These are phyloP conservation scores for Brienomyrus longianalis DNA, from an alignment of 2,113 vertebrate species.

Conservation along the genomic window DNA sequence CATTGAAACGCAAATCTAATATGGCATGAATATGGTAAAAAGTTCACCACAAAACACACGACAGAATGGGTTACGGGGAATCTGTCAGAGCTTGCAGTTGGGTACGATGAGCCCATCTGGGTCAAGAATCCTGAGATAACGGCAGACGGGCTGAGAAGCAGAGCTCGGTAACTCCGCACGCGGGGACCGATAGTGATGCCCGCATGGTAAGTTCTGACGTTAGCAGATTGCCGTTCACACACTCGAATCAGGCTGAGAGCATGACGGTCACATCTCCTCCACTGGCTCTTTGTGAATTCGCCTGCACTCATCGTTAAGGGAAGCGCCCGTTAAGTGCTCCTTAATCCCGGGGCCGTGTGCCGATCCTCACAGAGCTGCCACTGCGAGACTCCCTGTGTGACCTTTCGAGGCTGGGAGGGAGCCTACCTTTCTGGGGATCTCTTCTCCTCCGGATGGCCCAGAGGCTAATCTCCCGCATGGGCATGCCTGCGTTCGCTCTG, in stretches of 20 bases:
- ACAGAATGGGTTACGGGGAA: neutral
- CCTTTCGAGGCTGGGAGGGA: neutral
- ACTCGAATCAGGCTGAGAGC: neutral
- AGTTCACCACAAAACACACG: neutral
- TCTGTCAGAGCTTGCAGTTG: neutral
- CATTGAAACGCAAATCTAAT: neutral
- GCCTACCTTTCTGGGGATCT: slow-evolving; percentile 10
- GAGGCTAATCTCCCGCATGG: slow-evolving; percentile 15
- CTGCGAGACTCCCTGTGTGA: neutral
- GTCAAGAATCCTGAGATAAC: neutral
- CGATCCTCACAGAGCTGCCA: neutral
- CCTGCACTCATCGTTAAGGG: neutral
- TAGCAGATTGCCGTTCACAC: neutral
- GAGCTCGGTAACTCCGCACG: neutral
- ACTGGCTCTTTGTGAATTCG: neutral
- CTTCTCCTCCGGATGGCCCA: slow-evolving; percentile 30
- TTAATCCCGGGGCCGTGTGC: neutral
- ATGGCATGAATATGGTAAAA: neutral
- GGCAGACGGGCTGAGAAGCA: neutral
- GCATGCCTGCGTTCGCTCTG: slow-evolving; percentile 17
- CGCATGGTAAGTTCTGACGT: neutral
- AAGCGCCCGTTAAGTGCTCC: neutral
- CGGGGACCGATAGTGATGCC: neutral
- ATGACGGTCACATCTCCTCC: neutral
- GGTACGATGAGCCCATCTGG: neutral